These are phyloP conservation scores for Myanophis thanlyinensis DNA, from an alignment of 2,113 vertebrate genomes.

Conservation along the genomic window DNA sequence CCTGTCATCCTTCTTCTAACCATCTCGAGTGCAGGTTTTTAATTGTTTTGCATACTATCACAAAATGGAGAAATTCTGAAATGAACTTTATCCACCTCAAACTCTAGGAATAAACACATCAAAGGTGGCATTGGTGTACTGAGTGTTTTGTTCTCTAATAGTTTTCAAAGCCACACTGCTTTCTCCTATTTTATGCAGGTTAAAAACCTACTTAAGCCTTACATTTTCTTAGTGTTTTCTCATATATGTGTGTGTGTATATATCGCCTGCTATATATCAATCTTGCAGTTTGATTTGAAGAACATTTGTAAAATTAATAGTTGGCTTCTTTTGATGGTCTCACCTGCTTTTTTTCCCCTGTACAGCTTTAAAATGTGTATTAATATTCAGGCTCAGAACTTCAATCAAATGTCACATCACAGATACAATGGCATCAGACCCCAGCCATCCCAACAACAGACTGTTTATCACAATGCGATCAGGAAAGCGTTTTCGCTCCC, in stretches of 20 bases:
- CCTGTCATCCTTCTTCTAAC: too few relatives aligned
- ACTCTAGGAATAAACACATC: background rate
- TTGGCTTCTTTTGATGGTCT: background rate
- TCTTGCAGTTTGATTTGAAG: background rate
- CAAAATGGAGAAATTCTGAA: background rate
- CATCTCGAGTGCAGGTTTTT: background rate
- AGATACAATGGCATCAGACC: too few relatives aligned
- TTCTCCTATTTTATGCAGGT: background rate
- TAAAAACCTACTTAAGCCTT: background rate
- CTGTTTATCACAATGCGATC: too few relatives aligned
- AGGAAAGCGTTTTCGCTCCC: too few relatives aligned
- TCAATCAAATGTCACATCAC: background rate
- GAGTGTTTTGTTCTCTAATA: background rate
- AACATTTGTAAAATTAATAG: background rate
- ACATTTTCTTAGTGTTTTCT: background rate
- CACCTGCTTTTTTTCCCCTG: background rate
- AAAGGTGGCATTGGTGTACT: too few relatives aligned
- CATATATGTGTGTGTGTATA: too few relatives aligned
- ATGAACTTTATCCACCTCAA: background rate
- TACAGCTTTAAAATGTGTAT: background rate
- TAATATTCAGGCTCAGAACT: background rate
- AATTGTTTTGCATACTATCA: background rate
- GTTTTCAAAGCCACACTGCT: background rate
- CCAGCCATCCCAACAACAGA: too few relatives aligned
- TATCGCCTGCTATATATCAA: too few relatives aligned